phyloP scores from a whole-genome alignment of 2,797 vertebrate genomes.

The Argya squamiceps region DNA sequence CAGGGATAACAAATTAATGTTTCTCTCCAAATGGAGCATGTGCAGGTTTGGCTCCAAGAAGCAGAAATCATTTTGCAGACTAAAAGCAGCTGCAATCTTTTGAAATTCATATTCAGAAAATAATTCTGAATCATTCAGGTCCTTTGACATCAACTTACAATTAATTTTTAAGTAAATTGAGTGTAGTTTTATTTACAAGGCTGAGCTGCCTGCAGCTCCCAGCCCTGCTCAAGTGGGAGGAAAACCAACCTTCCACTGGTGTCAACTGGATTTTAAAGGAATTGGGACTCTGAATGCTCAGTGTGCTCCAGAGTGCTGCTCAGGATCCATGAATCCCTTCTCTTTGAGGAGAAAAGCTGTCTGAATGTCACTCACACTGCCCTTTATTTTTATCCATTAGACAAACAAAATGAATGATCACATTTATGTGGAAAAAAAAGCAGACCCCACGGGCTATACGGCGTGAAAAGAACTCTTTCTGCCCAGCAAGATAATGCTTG shows the following conservation, averaged over 20 bases:
- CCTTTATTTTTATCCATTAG: constrained; percentile 54
- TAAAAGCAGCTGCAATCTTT: background rate
- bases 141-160: background rate
- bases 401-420: constrained; percentile 53
- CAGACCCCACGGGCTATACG: constrained; percentile 40
- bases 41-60: background rate
- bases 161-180: background rate
- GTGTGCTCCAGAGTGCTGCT: background rate
- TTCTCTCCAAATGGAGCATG: accelerated
- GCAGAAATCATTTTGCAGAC: background rate
- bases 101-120: background rate
- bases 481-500: constrained; percentile 7
- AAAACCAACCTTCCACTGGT: background rate
- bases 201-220: background rate
- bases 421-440: constrained; percentile 39
- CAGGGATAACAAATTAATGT: background rate
- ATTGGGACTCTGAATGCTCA: background rate
- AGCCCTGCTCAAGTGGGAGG: background rate
- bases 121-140: background rate
- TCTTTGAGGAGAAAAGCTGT: constrained; percentile 47
- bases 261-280: constrained; percentile 30
- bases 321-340: background rate
- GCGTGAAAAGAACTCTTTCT: constrained; percentile 56
- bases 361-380: constrained; percentile 39
- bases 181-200: background rate